These are phyloP conservation scores for Cettia cetti DNA, from an alignment of 2,113 vertebrate genomes.

Conservation along the genomic window DNA sequence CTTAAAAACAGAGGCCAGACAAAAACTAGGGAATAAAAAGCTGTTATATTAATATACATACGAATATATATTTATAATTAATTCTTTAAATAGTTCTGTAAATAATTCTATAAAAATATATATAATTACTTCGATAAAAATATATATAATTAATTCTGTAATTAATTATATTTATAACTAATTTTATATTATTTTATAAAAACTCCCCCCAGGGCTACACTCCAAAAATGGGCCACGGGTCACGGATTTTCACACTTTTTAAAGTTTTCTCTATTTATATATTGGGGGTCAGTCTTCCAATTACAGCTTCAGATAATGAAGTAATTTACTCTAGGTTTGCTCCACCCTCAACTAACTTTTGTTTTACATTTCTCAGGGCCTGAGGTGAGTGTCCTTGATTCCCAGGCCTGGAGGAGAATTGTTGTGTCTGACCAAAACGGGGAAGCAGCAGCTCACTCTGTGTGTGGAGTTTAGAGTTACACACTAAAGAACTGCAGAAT, in stretches of 20 bases:
- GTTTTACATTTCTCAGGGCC: neutral
- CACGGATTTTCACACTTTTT: neutral
- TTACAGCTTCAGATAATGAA: neutral
- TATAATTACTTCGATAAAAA: no score
- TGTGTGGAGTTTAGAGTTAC: fast-evolving
- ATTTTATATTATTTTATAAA: no score
- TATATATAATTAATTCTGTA: no score
- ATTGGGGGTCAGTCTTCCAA: neutral
- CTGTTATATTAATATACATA: no score
- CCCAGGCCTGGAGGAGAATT: neutral
- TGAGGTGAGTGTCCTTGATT: neutral
- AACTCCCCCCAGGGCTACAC: no score
- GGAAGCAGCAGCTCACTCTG: fast-evolving
- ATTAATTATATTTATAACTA: no score
- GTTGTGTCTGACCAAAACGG: neutral
- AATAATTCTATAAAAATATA: no score
- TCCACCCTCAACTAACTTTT: neutral
- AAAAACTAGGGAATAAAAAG: neutral
- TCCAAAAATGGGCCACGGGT: neutral
- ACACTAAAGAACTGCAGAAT: neutral
- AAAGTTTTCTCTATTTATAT: neutral
- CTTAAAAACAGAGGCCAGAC: neutral
- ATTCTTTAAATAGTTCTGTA: no score
- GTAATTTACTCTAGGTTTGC: neutral
- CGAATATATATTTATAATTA: no score